These are phyloP conservation scores for Enteromius fasciolatus DNA, from an alignment of 2,797 vertebrate species.

Conservation along the genomic window DNA sequence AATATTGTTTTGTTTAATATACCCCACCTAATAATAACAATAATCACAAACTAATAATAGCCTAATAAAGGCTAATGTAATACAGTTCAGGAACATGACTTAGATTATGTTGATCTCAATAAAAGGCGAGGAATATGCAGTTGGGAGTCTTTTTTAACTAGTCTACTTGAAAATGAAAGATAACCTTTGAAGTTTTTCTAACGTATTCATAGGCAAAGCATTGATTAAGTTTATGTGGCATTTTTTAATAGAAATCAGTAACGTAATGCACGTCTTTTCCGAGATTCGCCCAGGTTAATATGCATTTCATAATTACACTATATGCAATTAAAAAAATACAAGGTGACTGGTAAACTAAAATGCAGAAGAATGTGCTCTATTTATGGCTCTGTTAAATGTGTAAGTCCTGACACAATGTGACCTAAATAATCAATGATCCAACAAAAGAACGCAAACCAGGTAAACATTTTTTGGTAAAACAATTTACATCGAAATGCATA, in stretches of 20 bases:
- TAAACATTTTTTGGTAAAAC: neutral
- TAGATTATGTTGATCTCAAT: neutral
- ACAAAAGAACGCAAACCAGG: neutral
- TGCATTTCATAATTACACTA: neutral
- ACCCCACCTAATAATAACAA: neutral
- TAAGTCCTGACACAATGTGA: neutral
- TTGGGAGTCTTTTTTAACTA: neutral
- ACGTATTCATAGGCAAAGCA: neutral
- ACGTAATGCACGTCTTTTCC: neutral
- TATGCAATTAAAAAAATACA: too few relatives aligned
- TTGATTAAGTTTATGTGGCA: neutral
- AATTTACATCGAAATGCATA: neutral
- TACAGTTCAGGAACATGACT: neutral
- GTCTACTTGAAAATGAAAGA: neutral
- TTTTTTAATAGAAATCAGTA: neutral
- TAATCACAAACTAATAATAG: neutral
- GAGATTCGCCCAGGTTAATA: neutral
- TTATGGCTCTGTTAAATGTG: neutral
- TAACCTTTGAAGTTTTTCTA: neutral
- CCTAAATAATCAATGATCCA: constrained; percentile 17
- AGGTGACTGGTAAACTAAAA: too few relatives aligned
- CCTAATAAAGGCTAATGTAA: neutral
- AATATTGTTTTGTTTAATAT: neutral
- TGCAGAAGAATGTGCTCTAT: neutral
- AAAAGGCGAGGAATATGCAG: neutral